Percentiles rank a stretch among this genome's conserved stretches.
Conservation (phyloP, 2,113 vertebrate genomes). For the Bostrychus sinensis region DNA sequence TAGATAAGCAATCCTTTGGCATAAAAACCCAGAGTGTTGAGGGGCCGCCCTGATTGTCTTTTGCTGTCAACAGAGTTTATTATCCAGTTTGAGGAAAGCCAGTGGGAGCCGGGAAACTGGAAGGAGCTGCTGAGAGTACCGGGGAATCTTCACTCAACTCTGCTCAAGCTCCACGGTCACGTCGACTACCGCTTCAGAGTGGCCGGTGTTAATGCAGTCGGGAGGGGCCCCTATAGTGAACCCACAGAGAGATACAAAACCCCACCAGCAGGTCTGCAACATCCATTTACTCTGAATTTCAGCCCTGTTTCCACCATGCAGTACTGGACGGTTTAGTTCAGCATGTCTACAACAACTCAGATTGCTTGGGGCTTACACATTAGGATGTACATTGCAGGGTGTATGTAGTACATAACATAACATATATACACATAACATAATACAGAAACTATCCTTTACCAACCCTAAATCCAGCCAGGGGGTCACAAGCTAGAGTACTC, state of each 20-base stretch:
- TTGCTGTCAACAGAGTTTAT: slow-evolving; percentile 85
- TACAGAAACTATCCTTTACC: no score
- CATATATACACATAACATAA: no score
- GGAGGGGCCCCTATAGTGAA: slow-evolving; percentile 83
- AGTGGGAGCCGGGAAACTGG: slow-evolving; percentile 86
- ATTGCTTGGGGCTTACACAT: no score
- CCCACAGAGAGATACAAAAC: slow-evolving; percentile 85
- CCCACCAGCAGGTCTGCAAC: slow-evolving; percentile 82
- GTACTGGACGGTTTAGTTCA: neutral
- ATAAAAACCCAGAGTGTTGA: slow-evolving; percentile 14
- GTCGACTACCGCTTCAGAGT: slow-evolving; percentile 89
- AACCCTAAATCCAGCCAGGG: no score
- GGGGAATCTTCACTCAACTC: slow-evolving; percentile 77
- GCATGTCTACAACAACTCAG: neutral
- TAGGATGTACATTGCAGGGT: no score
- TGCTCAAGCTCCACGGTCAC: slow-evolving; percentile 83
- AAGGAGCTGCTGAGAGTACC: slow-evolving; percentile 79
- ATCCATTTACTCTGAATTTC: slow-evolving; percentile 26
- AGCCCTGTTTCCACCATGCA: neutral
- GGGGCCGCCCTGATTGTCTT: slow-evolving; percentile 42
- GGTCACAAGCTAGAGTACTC: no score
- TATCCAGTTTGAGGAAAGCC: slow-evolving; percentile 89
- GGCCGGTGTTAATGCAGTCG: slow-evolving; percentile 83
- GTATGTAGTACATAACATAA: no score
- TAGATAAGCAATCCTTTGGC: slow-evolving; percentile 51